Percentiles rank a stretch among this genome's conserved stretches.
These are phyloP conservation scores for Pterophyllum scalare DNA, from an alignment of 2,113 vertebrate species.

Conservation along the genomic window DNA sequence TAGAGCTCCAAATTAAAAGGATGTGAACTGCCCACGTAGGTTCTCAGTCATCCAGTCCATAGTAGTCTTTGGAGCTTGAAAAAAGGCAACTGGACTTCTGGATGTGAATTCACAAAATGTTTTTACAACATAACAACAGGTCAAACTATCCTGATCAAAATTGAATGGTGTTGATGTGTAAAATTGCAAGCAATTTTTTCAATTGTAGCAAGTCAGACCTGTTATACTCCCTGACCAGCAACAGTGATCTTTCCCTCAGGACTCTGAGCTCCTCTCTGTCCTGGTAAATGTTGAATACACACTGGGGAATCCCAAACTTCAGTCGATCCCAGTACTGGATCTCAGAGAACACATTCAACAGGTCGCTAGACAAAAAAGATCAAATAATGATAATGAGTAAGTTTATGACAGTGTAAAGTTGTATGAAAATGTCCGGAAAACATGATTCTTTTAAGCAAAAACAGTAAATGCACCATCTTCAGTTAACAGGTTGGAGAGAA, in stretches of 20 bases:
- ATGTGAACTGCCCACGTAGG: too few relatives aligned
- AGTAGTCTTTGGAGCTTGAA: too few relatives aligned
- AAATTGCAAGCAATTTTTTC: neutral
- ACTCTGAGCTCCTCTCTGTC: conserved; percentile 79
- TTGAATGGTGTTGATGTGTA: neutral
- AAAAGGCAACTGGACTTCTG: too few relatives aligned
- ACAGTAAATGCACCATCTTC: neutral
- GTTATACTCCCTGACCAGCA: conserved; percentile 86
- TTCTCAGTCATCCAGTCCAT: too few relatives aligned
- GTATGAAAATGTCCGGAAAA: neutral
- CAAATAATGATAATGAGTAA: neutral
- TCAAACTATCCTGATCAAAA: neutral
- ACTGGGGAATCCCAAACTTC: conserved; percentile 86
- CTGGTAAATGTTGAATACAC: conserved; percentile 79
- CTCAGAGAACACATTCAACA: conserved; percentile 85
- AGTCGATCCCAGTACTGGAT: conserved; percentile 87
- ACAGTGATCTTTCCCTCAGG: conserved; percentile 83
- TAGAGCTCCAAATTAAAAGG: neutral
- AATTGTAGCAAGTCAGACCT: conserved; percentile 73
- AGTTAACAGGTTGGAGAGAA: neutral
- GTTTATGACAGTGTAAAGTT: neutral
- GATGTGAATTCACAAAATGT: neutral
- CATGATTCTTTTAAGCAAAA: neutral
- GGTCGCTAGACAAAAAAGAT: conserved; percentile 70
- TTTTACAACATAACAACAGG: neutral